Evolutionary conservation across 2,113 vertebrate genomes (phyloP).

Genomic region (Todiramphus saurophagus): DNA sequence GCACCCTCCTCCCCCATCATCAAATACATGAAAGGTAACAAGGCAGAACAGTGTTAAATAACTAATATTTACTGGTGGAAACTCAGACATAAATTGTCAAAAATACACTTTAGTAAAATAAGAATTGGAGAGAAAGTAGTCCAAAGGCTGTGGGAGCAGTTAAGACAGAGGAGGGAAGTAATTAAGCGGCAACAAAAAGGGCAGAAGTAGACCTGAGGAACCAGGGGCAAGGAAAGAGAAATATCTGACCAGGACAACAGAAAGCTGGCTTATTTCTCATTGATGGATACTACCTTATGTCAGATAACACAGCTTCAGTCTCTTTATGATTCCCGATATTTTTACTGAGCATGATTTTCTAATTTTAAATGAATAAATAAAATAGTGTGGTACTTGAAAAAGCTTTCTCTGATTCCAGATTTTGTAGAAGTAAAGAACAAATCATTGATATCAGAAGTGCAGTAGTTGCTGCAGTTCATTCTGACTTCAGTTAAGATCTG

Average conservation of each 20-base stretch:
- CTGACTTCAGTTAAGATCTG: background rate
- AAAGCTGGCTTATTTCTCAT: background rate
- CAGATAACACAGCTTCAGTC: background rate
- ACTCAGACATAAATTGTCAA: background rate
- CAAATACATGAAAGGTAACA: background rate
- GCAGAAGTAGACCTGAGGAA: background rate
- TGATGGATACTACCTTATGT: background rate
- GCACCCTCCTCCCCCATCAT: background rate
- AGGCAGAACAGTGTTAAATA: background rate
- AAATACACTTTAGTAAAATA: background rate
- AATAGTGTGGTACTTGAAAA: background rate
- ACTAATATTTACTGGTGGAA: background rate
- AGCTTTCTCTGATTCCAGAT: background rate
- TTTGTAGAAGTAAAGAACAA: background rate
- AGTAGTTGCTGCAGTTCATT: background rate
- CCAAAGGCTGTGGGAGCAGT: background rate
- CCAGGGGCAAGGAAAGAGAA: background rate
- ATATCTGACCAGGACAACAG: background rate
- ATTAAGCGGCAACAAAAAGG: rapidly evolving
- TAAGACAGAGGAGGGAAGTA: background rate
- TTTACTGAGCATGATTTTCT: background rate
- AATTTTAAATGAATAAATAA: background rate
- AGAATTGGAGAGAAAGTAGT: background rate
- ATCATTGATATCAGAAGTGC: background rate
- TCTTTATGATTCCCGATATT: background rate